These are phyloP conservation scores for Ceratothoa steindachneri DNA, from an alignment of 2,888 invertebrate species.

Conservation along the genomic window DNA sequence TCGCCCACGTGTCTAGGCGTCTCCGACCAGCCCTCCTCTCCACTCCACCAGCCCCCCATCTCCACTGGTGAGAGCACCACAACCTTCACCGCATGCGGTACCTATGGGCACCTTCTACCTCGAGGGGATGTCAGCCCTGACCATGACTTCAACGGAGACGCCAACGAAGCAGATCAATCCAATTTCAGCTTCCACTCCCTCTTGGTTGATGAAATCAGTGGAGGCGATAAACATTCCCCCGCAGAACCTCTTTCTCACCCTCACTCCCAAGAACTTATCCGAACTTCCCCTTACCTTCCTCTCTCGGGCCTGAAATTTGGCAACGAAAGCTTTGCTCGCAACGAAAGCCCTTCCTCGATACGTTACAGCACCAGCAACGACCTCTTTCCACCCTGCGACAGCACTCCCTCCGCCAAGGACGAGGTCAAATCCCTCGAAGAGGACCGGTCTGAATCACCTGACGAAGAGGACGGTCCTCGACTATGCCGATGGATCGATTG, in stretches of 20 bases:
- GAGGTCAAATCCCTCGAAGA: slow-evolving; percentile 30
- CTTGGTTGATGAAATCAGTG: background rate
- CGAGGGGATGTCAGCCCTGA: slow-evolving; percentile 17
- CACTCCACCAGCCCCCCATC: background rate
- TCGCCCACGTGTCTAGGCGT: slow-evolving; percentile 54
- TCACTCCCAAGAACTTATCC: no score
- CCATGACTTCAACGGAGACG: slow-evolving; percentile 21
- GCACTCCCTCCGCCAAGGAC: background rate
- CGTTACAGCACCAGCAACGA: background rate
- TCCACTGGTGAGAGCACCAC: background rate
- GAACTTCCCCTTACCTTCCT: no score
- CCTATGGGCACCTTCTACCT: slow-evolving; percentile 37
- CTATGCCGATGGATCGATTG: slow-evolving; percentile 84
- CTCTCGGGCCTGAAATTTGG: background rate
- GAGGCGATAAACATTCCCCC: background rate
- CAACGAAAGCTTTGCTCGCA: background rate
- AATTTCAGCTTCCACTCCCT: slow-evolving; percentile 6
- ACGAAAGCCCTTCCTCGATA: background rate
- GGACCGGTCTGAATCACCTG: slow-evolving; percentile 48
- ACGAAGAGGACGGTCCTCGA: slow-evolving; percentile 37
- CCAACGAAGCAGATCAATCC: slow-evolving; percentile 3
- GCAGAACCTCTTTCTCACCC: slow-evolving; percentile 13
- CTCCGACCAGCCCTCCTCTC: slow-evolving; percentile 7
- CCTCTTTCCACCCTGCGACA: no score
- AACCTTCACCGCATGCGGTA: slow-evolving; percentile 16